Conservation (phyloP, 2,113 vertebrate genomes). For the Sisor rabdophorus region DNA sequence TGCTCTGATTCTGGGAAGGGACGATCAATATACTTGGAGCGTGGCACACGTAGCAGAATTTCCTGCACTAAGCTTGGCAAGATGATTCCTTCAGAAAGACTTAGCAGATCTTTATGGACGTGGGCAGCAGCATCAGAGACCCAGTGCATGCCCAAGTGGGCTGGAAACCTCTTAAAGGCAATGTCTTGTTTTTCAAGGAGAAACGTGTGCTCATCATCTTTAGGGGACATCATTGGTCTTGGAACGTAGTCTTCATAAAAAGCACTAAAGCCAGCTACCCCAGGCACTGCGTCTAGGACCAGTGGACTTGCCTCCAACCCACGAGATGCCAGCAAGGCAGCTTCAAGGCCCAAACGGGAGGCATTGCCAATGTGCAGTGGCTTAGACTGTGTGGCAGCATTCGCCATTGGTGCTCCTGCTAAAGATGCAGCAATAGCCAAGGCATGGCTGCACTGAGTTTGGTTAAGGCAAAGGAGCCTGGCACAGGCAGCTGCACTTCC, state of each 20-base stretch:
- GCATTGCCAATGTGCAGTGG: slow-evolving; percentile 82
- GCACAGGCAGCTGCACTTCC: slow-evolving; percentile 80
- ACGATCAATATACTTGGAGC: slow-evolving; percentile 84
- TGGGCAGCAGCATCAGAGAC: slow-evolving; percentile 77
- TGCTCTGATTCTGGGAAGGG: slow-evolving; percentile 82
- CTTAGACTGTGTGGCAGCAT: slow-evolving; percentile 84
- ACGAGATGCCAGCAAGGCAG: slow-evolving; percentile 76
- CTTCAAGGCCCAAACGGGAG: slow-evolving; percentile 79
- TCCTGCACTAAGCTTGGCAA: slow-evolving; percentile 65
- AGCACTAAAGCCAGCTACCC: slow-evolving; percentile 78
- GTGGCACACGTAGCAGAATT: slow-evolving; percentile 76
- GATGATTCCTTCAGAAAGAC: slow-evolving; percentile 56
- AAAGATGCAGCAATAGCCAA: slow-evolving; percentile 81
- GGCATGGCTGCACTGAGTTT: slow-evolving; percentile 70
- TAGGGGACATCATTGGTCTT: slow-evolving; percentile 56
- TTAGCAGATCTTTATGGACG: slow-evolving; percentile 71
- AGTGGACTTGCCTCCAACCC: slow-evolving; percentile 76
- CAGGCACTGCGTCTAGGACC: slow-evolving; percentile 74
- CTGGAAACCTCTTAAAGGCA: slow-evolving; percentile 83
- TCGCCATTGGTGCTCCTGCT: slow-evolving; percentile 85
- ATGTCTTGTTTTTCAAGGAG: slow-evolving; percentile 83
- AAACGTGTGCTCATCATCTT: slow-evolving; percentile 62
- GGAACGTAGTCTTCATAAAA: slow-evolving; percentile 80
- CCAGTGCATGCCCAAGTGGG: slow-evolving; percentile 90
- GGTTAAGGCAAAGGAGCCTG: slow-evolving; percentile 72